Evolutionary conservation across 2,797 vertebrate genomes (phyloP).

Genomic region (Cyclopterus lumpus): DNA sequence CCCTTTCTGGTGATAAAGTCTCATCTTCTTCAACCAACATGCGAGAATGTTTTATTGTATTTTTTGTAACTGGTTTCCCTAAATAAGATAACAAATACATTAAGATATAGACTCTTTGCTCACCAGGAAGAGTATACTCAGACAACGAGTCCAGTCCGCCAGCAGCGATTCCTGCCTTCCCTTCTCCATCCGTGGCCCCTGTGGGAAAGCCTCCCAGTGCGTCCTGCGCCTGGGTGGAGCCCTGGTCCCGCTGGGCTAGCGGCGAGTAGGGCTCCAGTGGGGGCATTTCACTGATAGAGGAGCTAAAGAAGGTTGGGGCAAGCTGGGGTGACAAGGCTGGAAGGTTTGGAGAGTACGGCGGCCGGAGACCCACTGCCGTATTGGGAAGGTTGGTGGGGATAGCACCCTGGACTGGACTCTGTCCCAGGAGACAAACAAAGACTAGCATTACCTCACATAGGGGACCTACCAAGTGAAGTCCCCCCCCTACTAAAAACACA

Average conservation of each 20-base stretch:
- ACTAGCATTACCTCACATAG: not conserved
- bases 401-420: conserved; percentile 89
- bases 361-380: conserved; percentile 90
- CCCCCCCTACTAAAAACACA: not conserved
- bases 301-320: conserved; percentile 89
- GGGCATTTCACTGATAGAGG: conserved; percentile 88
- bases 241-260: conserved; percentile 79
- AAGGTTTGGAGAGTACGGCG: conserved; percentile 87
- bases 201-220: conserved; percentile 87
- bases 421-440: conserved; percentile 21
- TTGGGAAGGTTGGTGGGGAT: conserved; percentile 92
- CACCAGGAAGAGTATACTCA: conserved; percentile 84
- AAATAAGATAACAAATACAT: not conserved
- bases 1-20: not conserved
- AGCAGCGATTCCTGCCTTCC: conserved; percentile 59
- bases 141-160: conserved; percentile 85
- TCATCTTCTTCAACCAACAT: too few species aligned
- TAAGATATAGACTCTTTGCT: conserved; percentile 7
- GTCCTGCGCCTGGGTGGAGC: conserved; percentile 87
- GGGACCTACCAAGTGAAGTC: not conserved
- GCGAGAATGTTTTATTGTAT: too few species aligned
- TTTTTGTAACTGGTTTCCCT: too few species aligned
- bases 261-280: conserved; percentile 88
- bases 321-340: conserved; percentile 88
- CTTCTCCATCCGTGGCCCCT: conserved; percentile 67